phyloP scores from a whole-genome alignment of 2,113 vertebrate species.

The Urocitellus parryii region DNA sequence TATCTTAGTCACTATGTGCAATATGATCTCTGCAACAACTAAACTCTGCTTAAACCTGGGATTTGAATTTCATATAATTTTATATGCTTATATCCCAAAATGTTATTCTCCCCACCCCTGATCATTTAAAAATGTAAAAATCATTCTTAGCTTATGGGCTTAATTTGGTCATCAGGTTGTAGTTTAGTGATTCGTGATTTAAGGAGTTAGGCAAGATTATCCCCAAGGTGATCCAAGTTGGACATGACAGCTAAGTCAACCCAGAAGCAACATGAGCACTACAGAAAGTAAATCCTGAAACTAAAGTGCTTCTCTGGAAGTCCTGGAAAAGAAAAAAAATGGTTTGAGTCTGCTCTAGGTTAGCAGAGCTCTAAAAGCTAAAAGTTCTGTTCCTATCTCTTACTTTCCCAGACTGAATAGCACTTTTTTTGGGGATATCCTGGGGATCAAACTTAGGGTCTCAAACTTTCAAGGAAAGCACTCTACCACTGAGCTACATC shows the following conservation, averaged over 20 bases:
- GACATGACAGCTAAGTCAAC: neutral
- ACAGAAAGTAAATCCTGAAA: slow-evolving; percentile 27
- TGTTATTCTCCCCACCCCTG: neutral
- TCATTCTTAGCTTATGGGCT: slow-evolving; percentile 5
- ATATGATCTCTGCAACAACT: neutral
- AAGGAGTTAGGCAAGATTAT: slow-evolving; percentile 17
- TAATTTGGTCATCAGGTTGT: neutral
- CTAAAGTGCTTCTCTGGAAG: slow-evolving; percentile 19
- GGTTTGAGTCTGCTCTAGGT: neutral
- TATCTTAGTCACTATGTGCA: neutral
- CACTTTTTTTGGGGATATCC: neutral
- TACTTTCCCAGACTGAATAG: neutral
- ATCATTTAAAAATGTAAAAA: slow-evolving; percentile 42
- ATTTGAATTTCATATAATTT: slow-evolving; percentile 46
- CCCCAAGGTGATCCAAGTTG: neutral
- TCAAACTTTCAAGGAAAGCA: neutral
- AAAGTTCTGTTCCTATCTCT: neutral
- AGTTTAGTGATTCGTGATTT: neutral
- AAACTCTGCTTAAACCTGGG: slow-evolving; percentile 1
- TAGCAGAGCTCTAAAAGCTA: neutral
- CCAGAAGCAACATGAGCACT: slow-evolving; percentile 24
- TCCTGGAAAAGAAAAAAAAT: slow-evolving; percentile 34
- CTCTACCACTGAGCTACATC: neutral
- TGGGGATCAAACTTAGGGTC: neutral
- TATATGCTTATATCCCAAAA: slow-evolving; percentile 7